A percentile compares a stretch with the other conserved stretches of the same genome.
Conservation (phyloP, 2,888 invertebrate genomes). For the Scaptomyza caliginosa region DNA sequence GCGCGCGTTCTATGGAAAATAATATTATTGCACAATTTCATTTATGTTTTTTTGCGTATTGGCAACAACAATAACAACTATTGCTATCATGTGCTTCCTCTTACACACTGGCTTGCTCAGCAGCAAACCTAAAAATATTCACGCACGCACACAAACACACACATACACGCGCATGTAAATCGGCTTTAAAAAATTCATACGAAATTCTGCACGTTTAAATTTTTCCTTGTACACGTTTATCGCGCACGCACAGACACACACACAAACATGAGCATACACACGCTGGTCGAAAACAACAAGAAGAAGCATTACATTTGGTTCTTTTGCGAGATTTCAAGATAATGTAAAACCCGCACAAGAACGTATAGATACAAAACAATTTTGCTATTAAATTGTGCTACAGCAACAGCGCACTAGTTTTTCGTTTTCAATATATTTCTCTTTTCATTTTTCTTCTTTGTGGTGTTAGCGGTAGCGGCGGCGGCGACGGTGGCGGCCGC, state of each 20-base stretch:
- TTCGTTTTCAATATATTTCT: slow-evolving; percentile 36
- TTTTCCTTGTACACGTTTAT: slow-evolving; percentile 74
- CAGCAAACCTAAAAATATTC: slow-evolving; percentile 35
- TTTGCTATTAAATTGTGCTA: slow-evolving; percentile 47
- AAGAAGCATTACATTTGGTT: slow-evolving; percentile 44
- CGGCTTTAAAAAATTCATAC: slow-evolving; percentile 70
- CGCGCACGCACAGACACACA: slow-evolving; percentile 46
- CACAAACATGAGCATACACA: slow-evolving; percentile 38
- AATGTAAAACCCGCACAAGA: slow-evolving; percentile 40
- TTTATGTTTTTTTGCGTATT: slow-evolving; percentile 58
- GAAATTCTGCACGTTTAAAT: slow-evolving; percentile 73
- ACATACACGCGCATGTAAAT: slow-evolving; percentile 44
- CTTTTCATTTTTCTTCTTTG: slow-evolving; percentile 61
- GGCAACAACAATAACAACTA: slow-evolving; percentile 31
- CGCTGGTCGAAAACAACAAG: slow-evolving; percentile 55
- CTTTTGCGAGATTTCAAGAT: slow-evolving; percentile 30
- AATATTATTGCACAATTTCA: slow-evolving; percentile 74
- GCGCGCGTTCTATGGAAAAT: slow-evolving; percentile 39
- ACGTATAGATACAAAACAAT: slow-evolving; percentile 30
- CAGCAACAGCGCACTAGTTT: slow-evolving; percentile 58
- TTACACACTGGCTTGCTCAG: slow-evolving; percentile 13
- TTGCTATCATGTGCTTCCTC: slow-evolving; percentile 24
- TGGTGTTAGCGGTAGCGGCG: slow-evolving; percentile 59
- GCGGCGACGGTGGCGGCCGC: slow-evolving; percentile 61
- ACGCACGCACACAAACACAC: not conserved